Conservation (phyloP, 1,140 invertebrate genomes). For the Aethina tumida region DNA sequence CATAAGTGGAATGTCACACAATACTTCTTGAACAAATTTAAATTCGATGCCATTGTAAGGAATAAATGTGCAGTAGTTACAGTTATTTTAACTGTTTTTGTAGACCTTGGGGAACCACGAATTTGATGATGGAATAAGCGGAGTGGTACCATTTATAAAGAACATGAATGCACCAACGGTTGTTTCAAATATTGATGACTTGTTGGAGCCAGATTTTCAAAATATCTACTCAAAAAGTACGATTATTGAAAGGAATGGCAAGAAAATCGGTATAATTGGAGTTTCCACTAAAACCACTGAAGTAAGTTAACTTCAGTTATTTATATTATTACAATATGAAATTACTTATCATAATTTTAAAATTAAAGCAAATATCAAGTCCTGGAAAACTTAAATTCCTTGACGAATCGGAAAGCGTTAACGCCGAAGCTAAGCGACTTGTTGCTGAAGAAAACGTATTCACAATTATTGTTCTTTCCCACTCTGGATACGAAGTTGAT, state of each 20-base stretch:
- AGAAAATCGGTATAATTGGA: constrained; percentile 72
- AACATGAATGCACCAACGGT: constrained; percentile 54
- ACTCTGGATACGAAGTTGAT: constrained; percentile 46
- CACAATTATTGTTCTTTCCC: constrained; percentile 42
- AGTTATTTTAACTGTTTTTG: too few species aligned
- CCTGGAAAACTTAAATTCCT: constrained; percentile 37
- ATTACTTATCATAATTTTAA: not conserved
- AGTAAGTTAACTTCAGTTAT: constrained; percentile 51
- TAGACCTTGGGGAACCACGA: constrained; percentile 84
- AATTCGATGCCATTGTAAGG: constrained; percentile 70
- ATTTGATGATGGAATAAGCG: constrained; percentile 69
- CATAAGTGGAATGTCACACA: constrained; percentile 63
- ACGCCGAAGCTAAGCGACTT: constrained; percentile 28
- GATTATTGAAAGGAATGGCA: constrained; percentile 44
- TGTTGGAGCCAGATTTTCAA: constrained; percentile 55
- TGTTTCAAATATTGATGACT: constrained; percentile 66
- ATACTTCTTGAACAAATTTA: constrained; percentile 64
- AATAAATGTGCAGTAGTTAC: too few species aligned
- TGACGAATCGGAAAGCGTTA: constrained; percentile 34
- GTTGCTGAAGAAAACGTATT: constrained; percentile 30
- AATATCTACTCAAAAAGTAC: constrained; percentile 49
- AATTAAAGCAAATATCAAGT: constrained; percentile 13
- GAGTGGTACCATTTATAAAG: constrained; percentile 62
- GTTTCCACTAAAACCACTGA: constrained; percentile 56
- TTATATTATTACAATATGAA: constrained; percentile 1